These are phyloP conservation scores for Polypterus bichir DNA, from an alignment of 2,113 vertebrate species.

Conservation along the genomic window DNA sequence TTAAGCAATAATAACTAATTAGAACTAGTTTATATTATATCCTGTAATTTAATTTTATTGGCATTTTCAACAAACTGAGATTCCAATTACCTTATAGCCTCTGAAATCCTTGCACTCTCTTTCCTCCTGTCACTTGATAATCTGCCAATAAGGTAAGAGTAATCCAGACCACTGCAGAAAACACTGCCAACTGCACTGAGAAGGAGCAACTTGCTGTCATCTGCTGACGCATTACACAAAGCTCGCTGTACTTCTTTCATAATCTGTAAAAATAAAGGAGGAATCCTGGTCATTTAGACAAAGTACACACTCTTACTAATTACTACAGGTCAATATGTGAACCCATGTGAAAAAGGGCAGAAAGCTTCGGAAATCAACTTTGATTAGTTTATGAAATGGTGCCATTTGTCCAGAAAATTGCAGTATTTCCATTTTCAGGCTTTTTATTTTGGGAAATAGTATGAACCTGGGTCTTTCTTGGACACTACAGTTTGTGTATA, in stretches of 20 bases:
- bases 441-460: too few species aligned
- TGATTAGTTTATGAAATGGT: too few species aligned
- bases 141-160: slow-evolving; percentile 87
- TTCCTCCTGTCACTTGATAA: slow-evolving; percentile 87
- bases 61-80: slow-evolving; percentile 17
- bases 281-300: too few species aligned
- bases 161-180: slow-evolving; percentile 93
- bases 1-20: neutral
- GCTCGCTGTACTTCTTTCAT: slow-evolving; percentile 94
- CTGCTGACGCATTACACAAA: slow-evolving; percentile 77
- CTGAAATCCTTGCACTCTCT: slow-evolving; percentile 88
- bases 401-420: too few species aligned
- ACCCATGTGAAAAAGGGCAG: too few species aligned
- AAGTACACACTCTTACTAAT: too few species aligned
- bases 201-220: slow-evolving; percentile 87
- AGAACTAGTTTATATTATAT: neutral
- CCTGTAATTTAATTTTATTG: neutral
- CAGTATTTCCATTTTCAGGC: too few species aligned
- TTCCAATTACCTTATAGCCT: slow-evolving; percentile 75
- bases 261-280: slow-evolving; percentile 56
- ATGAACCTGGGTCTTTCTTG: too few species aligned
- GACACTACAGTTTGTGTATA: too few species aligned
- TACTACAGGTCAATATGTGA: too few species aligned
- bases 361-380: too few species aligned
- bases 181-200: slow-evolving; percentile 87